Evolutionary conservation across 2,888 invertebrate species (phyloP).

Genomic region (Anorthoa munda): DNA sequence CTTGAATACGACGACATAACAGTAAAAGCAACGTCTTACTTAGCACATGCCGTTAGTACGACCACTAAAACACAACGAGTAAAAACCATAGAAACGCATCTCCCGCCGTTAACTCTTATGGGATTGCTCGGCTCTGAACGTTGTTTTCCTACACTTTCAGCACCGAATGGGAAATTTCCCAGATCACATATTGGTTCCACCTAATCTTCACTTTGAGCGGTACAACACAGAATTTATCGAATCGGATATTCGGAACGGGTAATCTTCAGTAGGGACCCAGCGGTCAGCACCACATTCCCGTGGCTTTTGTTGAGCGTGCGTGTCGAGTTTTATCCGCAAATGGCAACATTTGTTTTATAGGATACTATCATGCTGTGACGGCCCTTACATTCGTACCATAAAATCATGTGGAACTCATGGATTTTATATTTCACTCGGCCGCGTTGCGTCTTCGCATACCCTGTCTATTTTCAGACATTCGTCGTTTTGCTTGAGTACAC

Average conservation of each 20-base stretch:
- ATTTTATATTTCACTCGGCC: conserved; percentile 57
- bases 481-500: conserved; percentile 39
- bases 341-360: conserved; percentile 64
- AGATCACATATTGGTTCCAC: conserved; percentile 63
- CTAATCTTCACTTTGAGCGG: conserved; percentile 63
- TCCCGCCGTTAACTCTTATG: conserved; percentile 56
- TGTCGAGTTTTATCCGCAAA: conserved; percentile 65
- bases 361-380: conserved; percentile 56
- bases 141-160: conserved; percentile 54
- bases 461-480: conserved; percentile 46
- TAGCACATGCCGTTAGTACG: conserved; percentile 35
- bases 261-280: conserved; percentile 56
- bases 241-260: conserved; percentile 57
- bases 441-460: conserved; percentile 27
- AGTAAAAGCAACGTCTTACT: conserved; percentile 53
- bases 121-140: conserved; percentile 44
- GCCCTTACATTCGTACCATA: conserved; percentile 59
- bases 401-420: conserved; percentile 56
- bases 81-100: conserved; percentile 56
- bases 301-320: conserved; percentile 63
- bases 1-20: conserved; percentile 45
- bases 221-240: conserved; percentile 63
- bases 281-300: conserved; percentile 63
- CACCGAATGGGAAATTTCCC: conserved; percentile 47
- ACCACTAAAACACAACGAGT: conserved; percentile 54